Conservation (phyloP, 2,888 invertebrate species). For the Coronaproctus castanopsis region DNA sequence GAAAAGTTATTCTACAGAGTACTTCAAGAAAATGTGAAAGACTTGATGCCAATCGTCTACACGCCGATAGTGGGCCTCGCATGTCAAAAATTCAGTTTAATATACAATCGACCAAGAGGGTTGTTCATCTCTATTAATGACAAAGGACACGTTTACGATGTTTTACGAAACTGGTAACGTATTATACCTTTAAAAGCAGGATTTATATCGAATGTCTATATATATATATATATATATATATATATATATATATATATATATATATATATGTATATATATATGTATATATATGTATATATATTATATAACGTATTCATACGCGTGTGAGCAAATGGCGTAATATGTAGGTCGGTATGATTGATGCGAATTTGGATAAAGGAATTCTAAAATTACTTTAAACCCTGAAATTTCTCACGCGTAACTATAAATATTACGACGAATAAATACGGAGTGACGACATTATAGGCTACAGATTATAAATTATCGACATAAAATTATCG, state of each 20-base stretch:
- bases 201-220: too few relatives aligned
- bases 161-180: conserved; percentile 75
- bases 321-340: too few relatives aligned
- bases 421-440: too few relatives aligned
- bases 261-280: not conserved
- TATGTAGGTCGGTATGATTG: too few relatives aligned
- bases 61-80: conserved; percentile 95
- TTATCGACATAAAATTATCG: too few relatives aligned
- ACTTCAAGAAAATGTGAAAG: conserved; percentile 62
- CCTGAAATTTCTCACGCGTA: too few relatives aligned
- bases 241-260: not conserved
- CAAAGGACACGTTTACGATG: conserved; percentile 81
- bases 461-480: too few relatives aligned
- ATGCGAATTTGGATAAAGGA: too few relatives aligned
- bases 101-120: conserved; percentile 82
- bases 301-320: too few relatives aligned
- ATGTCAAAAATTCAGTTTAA: conserved; percentile 88
- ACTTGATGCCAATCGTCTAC: conserved; percentile 96
- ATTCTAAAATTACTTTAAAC: too few relatives aligned
- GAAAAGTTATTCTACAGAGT: conserved; percentile 89
- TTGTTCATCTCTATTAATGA: conserved; percentile 92
- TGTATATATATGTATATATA: too few relatives aligned
- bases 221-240: not conserved
- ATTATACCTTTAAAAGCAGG: not conserved
- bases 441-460: too few relatives aligned